A percentile compares a stretch with the other conserved stretches of the same genome.
Evolutionary conservation across 2,113 vertebrate species (phyloP).

Genomic region (Odobenus rosmarus): DNA sequence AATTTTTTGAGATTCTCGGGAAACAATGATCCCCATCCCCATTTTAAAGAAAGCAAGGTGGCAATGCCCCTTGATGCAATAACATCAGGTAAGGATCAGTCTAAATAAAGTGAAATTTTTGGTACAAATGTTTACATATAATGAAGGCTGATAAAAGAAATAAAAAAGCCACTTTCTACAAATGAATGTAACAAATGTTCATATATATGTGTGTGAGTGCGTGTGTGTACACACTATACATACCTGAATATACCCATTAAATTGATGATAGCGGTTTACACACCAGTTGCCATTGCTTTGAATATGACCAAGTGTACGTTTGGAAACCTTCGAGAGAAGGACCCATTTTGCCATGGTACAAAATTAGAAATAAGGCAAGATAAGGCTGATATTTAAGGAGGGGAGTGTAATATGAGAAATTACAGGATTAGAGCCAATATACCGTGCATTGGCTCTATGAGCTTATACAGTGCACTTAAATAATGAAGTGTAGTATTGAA

Average conservation of each 20-base stretch:
- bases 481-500: background rate
- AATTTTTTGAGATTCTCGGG: background rate
- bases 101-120: background rate
- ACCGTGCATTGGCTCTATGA: background rate
- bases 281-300: background rate
- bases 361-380: background rate
- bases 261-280: background rate
- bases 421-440: background rate
- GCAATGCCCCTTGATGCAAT: background rate
- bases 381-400: background rate
- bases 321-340: background rate
- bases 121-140: background rate
- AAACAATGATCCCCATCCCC: background rate
- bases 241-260: constrained; percentile 2
- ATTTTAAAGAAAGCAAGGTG: background rate
- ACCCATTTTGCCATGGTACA: background rate
- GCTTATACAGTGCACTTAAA: background rate
- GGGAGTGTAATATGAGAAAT: background rate
- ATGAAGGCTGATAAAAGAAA: constrained; percentile 18
- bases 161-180: background rate
- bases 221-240: background rate
- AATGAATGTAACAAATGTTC: background rate
- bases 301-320: background rate
- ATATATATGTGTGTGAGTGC: no score
- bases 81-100: background rate